Evolutionary conservation across 2,113 vertebrate genomes (phyloP).

Genomic region (Motacilla alba): DNA sequence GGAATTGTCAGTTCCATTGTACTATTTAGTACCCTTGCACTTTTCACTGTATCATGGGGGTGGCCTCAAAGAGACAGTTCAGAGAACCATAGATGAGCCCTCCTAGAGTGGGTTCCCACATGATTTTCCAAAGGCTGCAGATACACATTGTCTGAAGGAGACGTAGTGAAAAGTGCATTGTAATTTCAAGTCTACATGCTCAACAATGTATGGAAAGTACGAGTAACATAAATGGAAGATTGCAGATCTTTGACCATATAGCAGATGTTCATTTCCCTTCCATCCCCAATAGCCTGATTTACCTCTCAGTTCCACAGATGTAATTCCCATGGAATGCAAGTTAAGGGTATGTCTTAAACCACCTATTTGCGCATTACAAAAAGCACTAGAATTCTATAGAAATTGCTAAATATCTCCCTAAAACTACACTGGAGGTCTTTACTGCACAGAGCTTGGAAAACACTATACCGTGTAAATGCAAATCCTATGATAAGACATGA

Average conservation of each 20-base stretch:
- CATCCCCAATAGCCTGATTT: not conserved
- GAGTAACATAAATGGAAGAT: not conserved
- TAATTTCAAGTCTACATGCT: not conserved
- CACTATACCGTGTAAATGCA: not conserved
- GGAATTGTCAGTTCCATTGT: not conserved
- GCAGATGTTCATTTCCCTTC: not conserved
- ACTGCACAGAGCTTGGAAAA: not conserved
- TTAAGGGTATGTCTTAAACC: not conserved
- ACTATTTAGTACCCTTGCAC: not conserved
- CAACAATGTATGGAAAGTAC: not conserved
- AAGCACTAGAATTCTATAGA: not conserved
- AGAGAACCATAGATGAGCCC: not conserved
- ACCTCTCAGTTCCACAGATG: not conserved
- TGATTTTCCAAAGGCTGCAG: not conserved
- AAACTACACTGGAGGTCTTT: not conserved
- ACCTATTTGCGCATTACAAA: accelerated
- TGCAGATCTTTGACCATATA: not conserved
- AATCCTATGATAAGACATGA: not conserved
- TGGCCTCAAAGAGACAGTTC: not conserved
- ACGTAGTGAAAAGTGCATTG: not conserved
- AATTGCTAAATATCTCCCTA: not conserved
- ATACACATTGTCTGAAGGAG: not conserved
- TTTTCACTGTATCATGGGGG: not conserved
- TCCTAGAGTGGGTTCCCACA: not conserved
- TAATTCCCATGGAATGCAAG: not conserved